Evolutionary conservation across 2,113 vertebrate genomes (phyloP).

Genomic region (Phylloscopus trochiloides): DNA sequence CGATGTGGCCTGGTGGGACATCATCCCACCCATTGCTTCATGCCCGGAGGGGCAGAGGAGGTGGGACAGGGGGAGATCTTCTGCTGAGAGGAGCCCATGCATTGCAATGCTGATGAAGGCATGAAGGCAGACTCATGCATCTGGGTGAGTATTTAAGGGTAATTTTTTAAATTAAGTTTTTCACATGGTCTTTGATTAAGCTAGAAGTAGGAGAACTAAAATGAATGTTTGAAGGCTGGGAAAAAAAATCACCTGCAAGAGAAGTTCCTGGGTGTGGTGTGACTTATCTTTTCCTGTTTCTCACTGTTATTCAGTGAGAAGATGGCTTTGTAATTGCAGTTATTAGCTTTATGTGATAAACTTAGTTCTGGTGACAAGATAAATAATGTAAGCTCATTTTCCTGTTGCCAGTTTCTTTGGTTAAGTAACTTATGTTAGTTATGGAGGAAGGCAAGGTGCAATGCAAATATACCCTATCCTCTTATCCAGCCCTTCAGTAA

Average conservation of each 20-base stretch:
- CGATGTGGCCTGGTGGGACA: not conserved
- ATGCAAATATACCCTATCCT: not conserved
- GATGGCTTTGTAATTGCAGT: not conserved
- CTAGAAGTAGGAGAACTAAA: not conserved
- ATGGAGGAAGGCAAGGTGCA: not conserved
- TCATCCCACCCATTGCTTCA: not conserved
- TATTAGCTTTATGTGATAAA: not conserved
- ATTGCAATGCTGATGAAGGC: accelerated
- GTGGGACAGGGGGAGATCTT: not conserved
- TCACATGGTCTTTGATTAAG: not conserved
- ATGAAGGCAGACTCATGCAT: not conserved
- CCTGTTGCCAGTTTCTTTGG: not conserved
- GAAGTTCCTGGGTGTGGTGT: slow-evolving; percentile 17
- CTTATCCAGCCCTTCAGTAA: not conserved
- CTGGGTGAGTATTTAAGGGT: not conserved
- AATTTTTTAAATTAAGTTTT: not conserved
- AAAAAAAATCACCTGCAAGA: slow-evolving; percentile 43
- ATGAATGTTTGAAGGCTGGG: not conserved
- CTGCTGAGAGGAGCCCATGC: not conserved
- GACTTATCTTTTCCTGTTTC: slow-evolving; percentile 55
- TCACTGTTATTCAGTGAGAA: not conserved
- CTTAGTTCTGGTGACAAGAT: not conserved
- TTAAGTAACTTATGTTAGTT: not conserved
- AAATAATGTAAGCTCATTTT: not conserved
- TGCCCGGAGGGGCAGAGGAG: not conserved